Evolutionary conservation across 2,113 vertebrate genomes (phyloP), one percentile per base, ranked within the genome.

Genomic region (Lampris megalopsis): DNA sequence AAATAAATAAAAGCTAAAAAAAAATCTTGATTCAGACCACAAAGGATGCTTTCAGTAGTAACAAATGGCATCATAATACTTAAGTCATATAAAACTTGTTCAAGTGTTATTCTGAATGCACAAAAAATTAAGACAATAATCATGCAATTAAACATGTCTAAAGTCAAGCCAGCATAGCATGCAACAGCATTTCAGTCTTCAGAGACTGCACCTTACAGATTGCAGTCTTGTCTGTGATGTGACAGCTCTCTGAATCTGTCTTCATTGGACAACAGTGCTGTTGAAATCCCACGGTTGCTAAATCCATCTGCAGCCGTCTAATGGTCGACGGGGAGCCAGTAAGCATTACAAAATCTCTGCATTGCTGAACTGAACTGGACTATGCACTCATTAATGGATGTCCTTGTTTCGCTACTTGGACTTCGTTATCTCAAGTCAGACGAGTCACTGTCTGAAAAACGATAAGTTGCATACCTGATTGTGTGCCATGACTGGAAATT

Each of bases 21-120:
- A 65, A 68, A 67, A 72, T 68, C 50, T 76, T 49, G 72, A 79
- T 85, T 94, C 75, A 80, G 60, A 92, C 68, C 61, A 87, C 82
- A 80, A 86, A 86, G 75, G 79, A 91, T 90, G 93, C 86, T 91
- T 77, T 95, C 94, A 95, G 92, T 94, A 96, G 93, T 95, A 96
- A 97, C 96, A 96, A 97, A 97, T 95, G 94, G 95, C 94, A 94
- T 91, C 80, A 87, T 95, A 95, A 92, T 91, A 93, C 88, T 90
- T 90, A 95, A 94, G 88, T 65, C 24, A 95, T 95, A 94, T 86
- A 95, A 97, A 97, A 96, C 87, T 94, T 95, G 92, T 96, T 96
- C 95, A 97, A 96, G 96, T 95, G 94, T 94, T 94, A 94, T 85
- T 91, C 73, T 85, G 9, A 6, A 62, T 2, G 84, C 83, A 82